A percentile compares a stretch with the other conserved stretches of the same genome.
phyloP scores from a whole-genome alignment of 2,797 vertebrate species.

The Sebastes itinus region DNA sequence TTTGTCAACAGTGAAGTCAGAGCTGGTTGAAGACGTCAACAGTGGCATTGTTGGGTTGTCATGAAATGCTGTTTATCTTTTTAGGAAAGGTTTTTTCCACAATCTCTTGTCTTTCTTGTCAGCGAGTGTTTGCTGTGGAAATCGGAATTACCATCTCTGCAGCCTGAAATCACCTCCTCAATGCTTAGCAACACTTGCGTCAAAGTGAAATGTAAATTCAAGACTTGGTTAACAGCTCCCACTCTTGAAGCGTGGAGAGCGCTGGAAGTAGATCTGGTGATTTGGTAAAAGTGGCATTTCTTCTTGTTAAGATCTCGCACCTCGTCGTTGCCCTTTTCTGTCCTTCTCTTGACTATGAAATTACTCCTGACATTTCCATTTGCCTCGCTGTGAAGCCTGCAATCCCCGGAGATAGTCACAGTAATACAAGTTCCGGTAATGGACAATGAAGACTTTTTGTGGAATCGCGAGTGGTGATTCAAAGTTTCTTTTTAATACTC shows the following conservation, averaged over 20 bases:
- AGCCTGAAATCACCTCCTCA: slow-evolving; percentile 18
- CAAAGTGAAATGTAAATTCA: slow-evolving; percentile 55
- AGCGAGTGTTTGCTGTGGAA: slow-evolving; percentile 10
- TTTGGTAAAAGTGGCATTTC: slow-evolving; percentile 38
- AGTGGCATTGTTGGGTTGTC: neutral
- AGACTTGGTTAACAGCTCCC: slow-evolving; percentile 44
- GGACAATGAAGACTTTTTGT: neutral
- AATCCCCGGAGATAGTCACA: neutral
- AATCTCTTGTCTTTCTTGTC: neutral
- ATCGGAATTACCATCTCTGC: slow-evolving; percentile 9
- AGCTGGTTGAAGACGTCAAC: neutral
- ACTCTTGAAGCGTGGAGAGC: slow-evolving; percentile 29
- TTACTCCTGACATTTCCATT: slow-evolving; percentile 55
- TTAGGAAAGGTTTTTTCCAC: neutral
- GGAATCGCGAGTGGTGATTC: neutral
- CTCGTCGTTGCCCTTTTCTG: slow-evolving; percentile 34
- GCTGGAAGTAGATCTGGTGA: slow-evolving; percentile 15
- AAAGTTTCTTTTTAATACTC: neutral
- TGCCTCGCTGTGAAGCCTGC: neutral
- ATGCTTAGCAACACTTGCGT: slow-evolving; percentile 49
- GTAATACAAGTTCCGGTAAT: neutral
- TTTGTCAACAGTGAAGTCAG: slow-evolving; percentile 7
- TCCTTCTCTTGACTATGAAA: slow-evolving; percentile 26
- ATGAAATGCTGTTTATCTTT: slow-evolving; percentile 11
- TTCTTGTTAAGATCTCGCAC: slow-evolving; percentile 39